Conservation (phyloP, 2,797 vertebrate genomes). For the Hozukius guyotensis region DNA sequence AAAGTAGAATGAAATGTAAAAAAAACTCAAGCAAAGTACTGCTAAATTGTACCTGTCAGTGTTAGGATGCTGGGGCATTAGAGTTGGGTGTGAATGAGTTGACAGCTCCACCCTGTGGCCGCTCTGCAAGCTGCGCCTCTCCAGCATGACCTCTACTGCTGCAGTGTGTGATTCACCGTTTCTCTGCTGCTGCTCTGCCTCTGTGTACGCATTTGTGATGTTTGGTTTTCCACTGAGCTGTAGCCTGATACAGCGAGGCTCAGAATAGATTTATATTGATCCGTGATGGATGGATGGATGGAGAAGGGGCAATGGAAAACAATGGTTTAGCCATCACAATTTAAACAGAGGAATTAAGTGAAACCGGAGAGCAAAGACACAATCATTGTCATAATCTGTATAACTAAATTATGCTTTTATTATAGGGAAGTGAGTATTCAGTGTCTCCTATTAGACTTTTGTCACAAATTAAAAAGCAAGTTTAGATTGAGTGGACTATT, state of each 20-base stretch:
- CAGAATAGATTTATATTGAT: constrained; percentile 69
- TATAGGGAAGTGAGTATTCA: not conserved
- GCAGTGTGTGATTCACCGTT: constrained; percentile 39
- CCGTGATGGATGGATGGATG: constrained; percentile 11
- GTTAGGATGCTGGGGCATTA: not conserved
- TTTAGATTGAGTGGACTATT: not conserved
- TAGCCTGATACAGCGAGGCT: constrained; percentile 43
- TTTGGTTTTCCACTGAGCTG: constrained; percentile 57
- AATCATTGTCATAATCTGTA: not conserved
- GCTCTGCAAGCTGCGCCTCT: constrained; percentile 14
- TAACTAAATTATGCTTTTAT: not conserved
- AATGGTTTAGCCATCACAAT: not conserved
- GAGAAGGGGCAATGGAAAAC: constrained; percentile 29
- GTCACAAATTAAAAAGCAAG: not conserved
- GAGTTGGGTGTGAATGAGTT: not conserved
- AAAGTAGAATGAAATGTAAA: not conserved
- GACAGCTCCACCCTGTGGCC: constrained; percentile 48
- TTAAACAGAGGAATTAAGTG: not conserved
- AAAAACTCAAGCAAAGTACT: no score
- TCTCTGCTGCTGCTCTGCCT: not conserved
- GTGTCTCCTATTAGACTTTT: not conserved
- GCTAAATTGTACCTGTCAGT: not conserved
- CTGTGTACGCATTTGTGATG: constrained; percentile 21
- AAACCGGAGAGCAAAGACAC: not conserved
- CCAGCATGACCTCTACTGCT: constrained; percentile 40